phyloP scores from a whole-genome alignment of 2,797 vertebrate genomes.

The Girardinus metallicus region DNA sequence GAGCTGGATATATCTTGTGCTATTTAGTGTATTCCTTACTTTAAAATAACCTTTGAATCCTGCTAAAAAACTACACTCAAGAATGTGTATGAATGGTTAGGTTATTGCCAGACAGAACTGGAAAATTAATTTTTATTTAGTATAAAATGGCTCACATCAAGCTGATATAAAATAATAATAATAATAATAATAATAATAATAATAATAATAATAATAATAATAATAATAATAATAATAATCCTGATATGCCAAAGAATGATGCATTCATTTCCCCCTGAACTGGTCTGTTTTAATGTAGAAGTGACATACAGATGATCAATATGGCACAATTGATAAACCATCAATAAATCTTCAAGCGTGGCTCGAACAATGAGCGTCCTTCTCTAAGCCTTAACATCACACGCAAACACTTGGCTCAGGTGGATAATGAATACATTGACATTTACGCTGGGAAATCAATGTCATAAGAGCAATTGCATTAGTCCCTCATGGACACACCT shows the following conservation, averaged over 20 bases:
- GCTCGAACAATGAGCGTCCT: constrained; percentile 50
- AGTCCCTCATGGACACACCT: constrained; percentile 64
- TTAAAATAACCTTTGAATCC: not conserved
- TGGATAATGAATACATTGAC: constrained; percentile 81
- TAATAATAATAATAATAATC: too few relatives aligned
- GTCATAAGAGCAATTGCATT: constrained; percentile 66
- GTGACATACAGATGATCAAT: constrained; percentile 37
- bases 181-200: too few relatives aligned
- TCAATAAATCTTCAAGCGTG: constrained; percentile 44
- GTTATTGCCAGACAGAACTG: not conserved
- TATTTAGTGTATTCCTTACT: not conserved
- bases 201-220: too few relatives aligned
- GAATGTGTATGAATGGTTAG: not conserved
- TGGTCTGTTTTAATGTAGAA: constrained; percentile 29
- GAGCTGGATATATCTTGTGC: not conserved
- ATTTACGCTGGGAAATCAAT: constrained; percentile 79
- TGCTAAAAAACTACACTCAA: not conserved
- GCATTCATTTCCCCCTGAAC: constrained; percentile 4
- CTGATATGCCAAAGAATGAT: not conserved
- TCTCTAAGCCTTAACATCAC: constrained; percentile 52
- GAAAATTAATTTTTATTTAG: not conserved
- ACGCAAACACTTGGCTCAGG: constrained; percentile 55
- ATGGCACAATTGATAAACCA: constrained; percentile 61
- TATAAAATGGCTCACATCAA: not conserved
- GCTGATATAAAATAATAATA: not conserved